Evolutionary conservation across 2,888 invertebrate species (phyloP).

Genomic region (Drosophila hamatofila): DNA sequence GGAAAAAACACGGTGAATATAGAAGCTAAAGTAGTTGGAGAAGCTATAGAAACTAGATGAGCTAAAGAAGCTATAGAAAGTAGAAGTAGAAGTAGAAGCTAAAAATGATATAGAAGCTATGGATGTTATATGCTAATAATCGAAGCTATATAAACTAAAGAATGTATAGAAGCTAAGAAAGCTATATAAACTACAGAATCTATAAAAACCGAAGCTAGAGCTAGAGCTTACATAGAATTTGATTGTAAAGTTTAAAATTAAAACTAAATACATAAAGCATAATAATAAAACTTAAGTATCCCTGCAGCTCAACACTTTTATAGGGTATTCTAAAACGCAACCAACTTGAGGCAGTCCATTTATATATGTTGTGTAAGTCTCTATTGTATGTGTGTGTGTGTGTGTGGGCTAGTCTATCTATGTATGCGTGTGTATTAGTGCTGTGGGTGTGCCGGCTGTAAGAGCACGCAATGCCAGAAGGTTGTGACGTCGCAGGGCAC

Average conservation of each 20-base stretch:
- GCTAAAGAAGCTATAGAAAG: background rate
- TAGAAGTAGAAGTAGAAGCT: too few species aligned
- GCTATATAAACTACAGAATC: background rate
- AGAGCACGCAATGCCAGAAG: slow-evolving; percentile 59
- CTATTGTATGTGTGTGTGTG: slow-evolving; percentile 9
- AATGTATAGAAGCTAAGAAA: background rate
- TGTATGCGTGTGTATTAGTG: slow-evolving; percentile 10
- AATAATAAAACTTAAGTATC: too few species aligned
- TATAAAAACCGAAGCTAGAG: background rate
- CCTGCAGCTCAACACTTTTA: background rate
- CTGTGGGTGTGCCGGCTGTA: slow-evolving; percentile 38
- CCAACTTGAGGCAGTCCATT: slow-evolving; percentile 19
- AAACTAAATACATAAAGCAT: too few species aligned
- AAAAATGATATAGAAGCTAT: background rate
- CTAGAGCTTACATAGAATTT: too few species aligned
- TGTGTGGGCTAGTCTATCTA: background rate
- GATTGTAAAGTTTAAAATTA: too few species aligned
- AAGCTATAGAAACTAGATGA: background rate
- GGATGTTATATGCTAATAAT: fast-evolving
- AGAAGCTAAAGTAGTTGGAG: background rate
- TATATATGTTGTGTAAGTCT: slow-evolving; percentile 2
- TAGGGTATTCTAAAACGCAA: slow-evolving; percentile 25
- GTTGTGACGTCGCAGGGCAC: slow-evolving; percentile 42
- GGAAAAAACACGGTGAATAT: too few species aligned
- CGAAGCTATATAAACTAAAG: background rate